Base-by-base conservation (phyloP, 2,113 vertebrate genomes). In the Triplophysa tibetana region DNA sequence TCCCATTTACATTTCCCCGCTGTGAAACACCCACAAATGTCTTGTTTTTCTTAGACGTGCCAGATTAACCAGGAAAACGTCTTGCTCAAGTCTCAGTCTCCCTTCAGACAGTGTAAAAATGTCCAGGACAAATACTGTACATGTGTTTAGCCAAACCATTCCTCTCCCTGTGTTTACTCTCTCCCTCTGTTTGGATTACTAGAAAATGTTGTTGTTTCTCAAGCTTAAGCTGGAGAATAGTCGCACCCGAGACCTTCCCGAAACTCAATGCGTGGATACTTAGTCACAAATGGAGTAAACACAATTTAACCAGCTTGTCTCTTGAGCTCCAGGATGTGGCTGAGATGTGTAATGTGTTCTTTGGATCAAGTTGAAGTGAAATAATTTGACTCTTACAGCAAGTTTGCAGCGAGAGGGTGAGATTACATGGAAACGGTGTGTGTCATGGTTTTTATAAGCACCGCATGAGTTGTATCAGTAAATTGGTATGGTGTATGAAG, bases 211-310 rank as follows among this genome's bases (percentile, higher is more conserved):
- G 48, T 69, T 60, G 65, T 83, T 75, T 80, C 26, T 70, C 62
- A 48, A 82, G 12, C 48, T 8, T 38, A 16, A 63, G 60, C 65
- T 56, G 60, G 33, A 43, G 33, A 63, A 50, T 69, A 8, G 56
- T 78, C 77, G 48, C 26, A 62, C 50, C 41, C 26, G 61, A 61
- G 50, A 70, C 41, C 43, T 65, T 60, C 62, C 56, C 75, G 64
- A 83, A n/a, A 29, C 45, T 17, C 64, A 17, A 19, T 83, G 81
- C 43, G 21, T 79, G 9, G 13, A 63, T 66, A 56, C 72, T 79
- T 79, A 69, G 63, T 79, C 81, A 83, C 62, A 41, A 23, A 70
- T 50, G n/a, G 12, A 41, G 43, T 65, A 75, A 79, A 83, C 70
- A 56, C 0, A 21, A 23, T 73, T 73, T 16, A 19, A 41, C 54